Percentiles rank a stretch among this genome's conserved stretches.
Conservation (phyloP, 2,113 vertebrate species). For the Microcebus murinus region DNA sequence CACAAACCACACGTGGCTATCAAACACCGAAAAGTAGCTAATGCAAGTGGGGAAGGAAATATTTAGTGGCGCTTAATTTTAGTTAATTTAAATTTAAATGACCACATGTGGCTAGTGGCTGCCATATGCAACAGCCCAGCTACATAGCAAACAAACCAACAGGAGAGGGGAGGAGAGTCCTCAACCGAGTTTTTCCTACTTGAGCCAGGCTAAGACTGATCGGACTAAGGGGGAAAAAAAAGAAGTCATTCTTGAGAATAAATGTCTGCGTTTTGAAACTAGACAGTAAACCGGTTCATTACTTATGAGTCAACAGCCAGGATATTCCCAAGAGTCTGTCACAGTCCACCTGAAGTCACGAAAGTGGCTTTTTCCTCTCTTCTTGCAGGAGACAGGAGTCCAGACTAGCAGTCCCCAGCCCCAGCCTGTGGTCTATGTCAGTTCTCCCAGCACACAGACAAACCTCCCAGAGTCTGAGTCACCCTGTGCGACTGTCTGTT, state of each 20-base stretch:
- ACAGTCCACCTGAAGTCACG: not conserved
- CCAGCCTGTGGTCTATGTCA: not conserved
- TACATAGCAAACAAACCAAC: not conserved
- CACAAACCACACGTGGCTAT: not conserved
- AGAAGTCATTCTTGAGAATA: not conserved
- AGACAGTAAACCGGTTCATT: not conserved
- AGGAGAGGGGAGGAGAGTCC: not conserved
- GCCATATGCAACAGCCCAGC: not conserved
- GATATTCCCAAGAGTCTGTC: not conserved
- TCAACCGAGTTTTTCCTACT: not conserved
- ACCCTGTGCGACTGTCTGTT: not conserved
- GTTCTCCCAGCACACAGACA: not conserved
- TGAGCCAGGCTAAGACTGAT: not conserved
- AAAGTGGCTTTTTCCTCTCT: not conserved
- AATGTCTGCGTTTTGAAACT: constrained; percentile 17
- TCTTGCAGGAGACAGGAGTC: not conserved
- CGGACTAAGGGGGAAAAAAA: not conserved
- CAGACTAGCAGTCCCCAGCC: not conserved
- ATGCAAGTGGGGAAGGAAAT: not conserved
- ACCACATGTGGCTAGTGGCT: not conserved
- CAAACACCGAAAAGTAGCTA: not conserved
- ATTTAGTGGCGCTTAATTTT: not conserved
- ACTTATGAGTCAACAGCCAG: not conserved
- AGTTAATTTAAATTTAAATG: constrained; percentile 26
- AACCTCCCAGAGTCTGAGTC: constrained; percentile 39